These are phyloP conservation scores for Propithecus perrieri DNA, from an alignment of 2,797 vertebrate species.

Conservation along the genomic window DNA sequence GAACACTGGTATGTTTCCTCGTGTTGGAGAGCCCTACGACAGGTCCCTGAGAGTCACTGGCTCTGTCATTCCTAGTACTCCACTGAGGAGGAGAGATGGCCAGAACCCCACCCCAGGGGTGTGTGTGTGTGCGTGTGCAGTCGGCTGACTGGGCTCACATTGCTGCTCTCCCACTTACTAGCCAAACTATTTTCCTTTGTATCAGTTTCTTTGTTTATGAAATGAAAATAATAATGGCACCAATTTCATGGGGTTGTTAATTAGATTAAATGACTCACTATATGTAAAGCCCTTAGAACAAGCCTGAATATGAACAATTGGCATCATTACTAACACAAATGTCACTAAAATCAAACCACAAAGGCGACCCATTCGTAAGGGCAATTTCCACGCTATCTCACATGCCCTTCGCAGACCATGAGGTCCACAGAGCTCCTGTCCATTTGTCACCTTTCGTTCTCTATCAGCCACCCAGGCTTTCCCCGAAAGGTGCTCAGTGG, in stretches of 20 bases:
- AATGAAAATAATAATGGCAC: not conserved
- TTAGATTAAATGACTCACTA: not conserved
- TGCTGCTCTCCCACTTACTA: not conserved
- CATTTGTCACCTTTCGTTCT: not conserved
- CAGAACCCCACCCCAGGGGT: not conserved
- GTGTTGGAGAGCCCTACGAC: not conserved
- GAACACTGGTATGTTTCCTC: not conserved
- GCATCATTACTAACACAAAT: not conserved
- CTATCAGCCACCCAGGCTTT: not conserved
- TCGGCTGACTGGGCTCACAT: not conserved
- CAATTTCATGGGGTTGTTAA: not conserved
- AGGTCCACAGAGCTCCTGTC: not conserved
- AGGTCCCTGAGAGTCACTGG: not conserved
- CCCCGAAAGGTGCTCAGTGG: not conserved
- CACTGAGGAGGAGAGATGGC: not conserved
- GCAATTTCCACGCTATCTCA: not conserved
- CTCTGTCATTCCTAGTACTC: not conserved
- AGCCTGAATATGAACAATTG: not conserved
- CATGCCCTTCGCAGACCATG: not conserved
- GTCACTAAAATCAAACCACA: not conserved
- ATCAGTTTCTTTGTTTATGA: not conserved
- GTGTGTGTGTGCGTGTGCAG: not conserved
- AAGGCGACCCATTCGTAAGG: not conserved
- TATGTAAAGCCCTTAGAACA: not conserved
- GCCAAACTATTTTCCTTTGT: not conserved